Conservation (phyloP, 2,113 vertebrate species). For the Xiphophorus hellerii region DNA sequence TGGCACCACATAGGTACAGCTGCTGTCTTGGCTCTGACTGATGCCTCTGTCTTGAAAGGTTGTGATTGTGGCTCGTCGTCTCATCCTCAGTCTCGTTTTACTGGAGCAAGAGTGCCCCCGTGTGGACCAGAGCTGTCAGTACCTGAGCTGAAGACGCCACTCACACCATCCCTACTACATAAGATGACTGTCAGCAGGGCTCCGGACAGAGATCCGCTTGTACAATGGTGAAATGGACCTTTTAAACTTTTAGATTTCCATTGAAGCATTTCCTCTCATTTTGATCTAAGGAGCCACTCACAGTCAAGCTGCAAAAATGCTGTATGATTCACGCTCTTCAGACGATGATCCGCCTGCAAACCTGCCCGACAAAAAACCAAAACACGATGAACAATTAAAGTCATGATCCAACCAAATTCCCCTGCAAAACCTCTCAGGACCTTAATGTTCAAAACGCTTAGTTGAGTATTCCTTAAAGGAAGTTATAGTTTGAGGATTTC, state of each 20-base stretch:
- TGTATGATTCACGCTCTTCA: neutral
- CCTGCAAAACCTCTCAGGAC: conserved; percentile 46
- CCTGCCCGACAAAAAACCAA: conserved; percentile 6
- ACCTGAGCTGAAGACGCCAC: conserved; percentile 45
- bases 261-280: conserved; percentile 5
- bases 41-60: conserved; percentile 5
- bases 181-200: conserved; percentile 41
- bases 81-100: conserved; percentile 72
- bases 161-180: conserved; percentile 28
- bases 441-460: conserved; percentile 13
- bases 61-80: conserved; percentile 23
- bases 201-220: conserved; percentile 16
- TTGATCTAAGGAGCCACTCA: conserved; percentile 3
- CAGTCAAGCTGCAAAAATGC: neutral
- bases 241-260: conserved; percentile 29
- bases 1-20: conserved; percentile 87
- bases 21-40: conserved; percentile 14
- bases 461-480: conserved; percentile 36
- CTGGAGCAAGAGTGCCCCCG: conserved; percentile 57
- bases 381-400: conserved; percentile 25
- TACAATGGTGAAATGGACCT: conserved; percentile 35
- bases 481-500: conserved; percentile 13
- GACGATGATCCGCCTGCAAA: neutral
- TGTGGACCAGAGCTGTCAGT: conserved; percentile 61
- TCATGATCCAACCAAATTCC: conserved; percentile 36